Evolutionary conservation across 2,888 invertebrate genomes (phyloP), one percentile per base, ranked within the genome.

Genomic region (Eretmocerus hayati): DNA sequence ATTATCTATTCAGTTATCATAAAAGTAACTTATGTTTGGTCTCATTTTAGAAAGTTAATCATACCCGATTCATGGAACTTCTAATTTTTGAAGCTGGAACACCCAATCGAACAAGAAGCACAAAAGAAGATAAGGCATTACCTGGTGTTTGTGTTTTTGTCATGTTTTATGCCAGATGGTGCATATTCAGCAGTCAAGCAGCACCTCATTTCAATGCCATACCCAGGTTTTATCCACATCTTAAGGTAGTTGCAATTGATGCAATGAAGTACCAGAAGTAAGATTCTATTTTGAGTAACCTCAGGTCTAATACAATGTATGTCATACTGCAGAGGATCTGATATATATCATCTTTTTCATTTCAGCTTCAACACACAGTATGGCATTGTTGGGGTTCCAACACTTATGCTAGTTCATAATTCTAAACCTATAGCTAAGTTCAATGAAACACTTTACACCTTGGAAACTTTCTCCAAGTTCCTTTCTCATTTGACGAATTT

Each of bases 141-240:
- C 74, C 77, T 23, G 83, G 80, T 2, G 75, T 77, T 50, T 91
- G 91, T 71, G 79, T 88, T 2, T 71, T 91, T 18, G 84, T 94
- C 3, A 74, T 95, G 59, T 95, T 96, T 72, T 95, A 87, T 70
- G 88, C 94, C 0, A 83, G 84, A 55, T 86, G 87, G 65, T 96
- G 96, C 64, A 85, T 89, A 2, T 94, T 93, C 62, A 92, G 93
- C 62, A 88, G 90, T 16, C 81, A 85, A 65, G 87, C 91, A 6
- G 94, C 93, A 1, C 90, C 90, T 5, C 83, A 90, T 66, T 91
- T 85, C 63, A 96, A 96, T 75, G 89, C 93, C 1, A 69, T 96
- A 21, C 87, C 93, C 2, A 77, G 90, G 62, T 83, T 87, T 4
- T 96, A 89, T 72, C 90, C 92, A 2, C 83, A 84, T 59, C 77